These are phyloP conservation scores for Eubasilissa regina DNA, from an alignment of 1,140 invertebrate species.

Conservation along the genomic window DNA sequence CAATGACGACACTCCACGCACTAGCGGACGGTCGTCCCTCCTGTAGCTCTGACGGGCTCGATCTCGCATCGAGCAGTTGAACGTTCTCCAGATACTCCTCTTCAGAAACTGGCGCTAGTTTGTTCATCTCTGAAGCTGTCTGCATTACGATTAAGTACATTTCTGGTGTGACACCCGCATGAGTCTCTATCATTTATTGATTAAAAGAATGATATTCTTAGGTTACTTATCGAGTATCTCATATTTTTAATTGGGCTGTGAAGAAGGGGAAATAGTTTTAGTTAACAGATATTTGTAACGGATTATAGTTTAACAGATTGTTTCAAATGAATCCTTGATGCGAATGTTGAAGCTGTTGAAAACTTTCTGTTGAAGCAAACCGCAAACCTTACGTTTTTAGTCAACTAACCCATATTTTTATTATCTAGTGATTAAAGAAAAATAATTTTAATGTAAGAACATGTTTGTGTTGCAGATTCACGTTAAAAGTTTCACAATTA, in stretches of 20 bases:
- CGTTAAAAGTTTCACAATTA: slow-evolving; percentile 16
- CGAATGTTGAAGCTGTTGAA: neutral
- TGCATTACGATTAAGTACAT: neutral
- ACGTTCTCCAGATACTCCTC: slow-evolving; percentile 76
- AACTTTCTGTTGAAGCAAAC: neutral
- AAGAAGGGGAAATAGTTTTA: slow-evolving; percentile 67
- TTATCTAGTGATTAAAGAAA: too few species aligned
- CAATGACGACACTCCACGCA: slow-evolving; percentile 81
- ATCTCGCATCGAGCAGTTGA: too few species aligned
- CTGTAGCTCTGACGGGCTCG: too few species aligned
- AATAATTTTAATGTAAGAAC: neutral
- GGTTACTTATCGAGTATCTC: slow-evolving; percentile 51
- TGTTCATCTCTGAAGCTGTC: slow-evolving; percentile 24
- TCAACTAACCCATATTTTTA: too few species aligned
- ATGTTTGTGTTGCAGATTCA: neutral
- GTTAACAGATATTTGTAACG: slow-evolving; percentile 17
- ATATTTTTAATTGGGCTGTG: slow-evolving; percentile 63
- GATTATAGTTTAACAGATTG: slow-evolving; percentile 15
- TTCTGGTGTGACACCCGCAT: slow-evolving; percentile 38
- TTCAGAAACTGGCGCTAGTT: slow-evolving; percentile 59
- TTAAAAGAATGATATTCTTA: slow-evolving; percentile 32
- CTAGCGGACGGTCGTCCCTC: slow-evolving; percentile 62
- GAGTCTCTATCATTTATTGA: neutral
- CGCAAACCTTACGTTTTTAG: too few species aligned
- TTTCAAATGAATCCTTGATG: neutral